These are phyloP conservation scores for Hecatera dysodea DNA, from an alignment of 2,888 invertebrate species.

Conservation along the genomic window DNA sequence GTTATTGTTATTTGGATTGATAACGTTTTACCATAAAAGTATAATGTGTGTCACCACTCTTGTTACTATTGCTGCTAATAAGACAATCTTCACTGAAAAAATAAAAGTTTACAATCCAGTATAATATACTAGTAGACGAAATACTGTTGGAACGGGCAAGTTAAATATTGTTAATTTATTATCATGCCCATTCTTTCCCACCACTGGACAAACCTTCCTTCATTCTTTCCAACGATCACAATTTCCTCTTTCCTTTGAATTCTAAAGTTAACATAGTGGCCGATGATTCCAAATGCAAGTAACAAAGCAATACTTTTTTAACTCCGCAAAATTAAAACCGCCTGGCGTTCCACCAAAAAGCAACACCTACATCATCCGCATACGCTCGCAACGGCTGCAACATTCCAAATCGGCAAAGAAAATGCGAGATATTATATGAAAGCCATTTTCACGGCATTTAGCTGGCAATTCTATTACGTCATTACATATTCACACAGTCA, in stretches of 20 bases:
- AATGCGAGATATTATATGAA: conserved; percentile 61
- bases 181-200: too few species aligned
- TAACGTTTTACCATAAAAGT: background rate
- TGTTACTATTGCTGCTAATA: too few species aligned
- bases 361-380: conserved; percentile 33
- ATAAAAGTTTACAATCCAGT: background rate
- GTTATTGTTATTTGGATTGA: conserved; percentile 12
- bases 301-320: background rate
- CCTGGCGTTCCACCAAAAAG: conserved; percentile 28
- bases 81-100: background rate
- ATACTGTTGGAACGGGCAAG: background rate
- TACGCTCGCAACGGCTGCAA: conserved; percentile 51
- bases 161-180: too few species aligned
- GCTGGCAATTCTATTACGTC: conserved; percentile 78
- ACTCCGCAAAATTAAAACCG: conserved; percentile 8
- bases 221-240: too few species aligned
- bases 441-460: conserved; percentile 82
- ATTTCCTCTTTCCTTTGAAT: too few species aligned
- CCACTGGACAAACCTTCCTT: too few species aligned
- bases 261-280: too few species aligned
- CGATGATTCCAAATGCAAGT: background rate
- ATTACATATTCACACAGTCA: conserved; percentile 86
- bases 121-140: background rate
- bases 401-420: conserved; percentile 61
- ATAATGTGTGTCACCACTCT: background rate